Evolutionary conservation across 2,888 invertebrate species (phyloP).

Genomic region (Sinohyriopsis cumingii): DNA sequence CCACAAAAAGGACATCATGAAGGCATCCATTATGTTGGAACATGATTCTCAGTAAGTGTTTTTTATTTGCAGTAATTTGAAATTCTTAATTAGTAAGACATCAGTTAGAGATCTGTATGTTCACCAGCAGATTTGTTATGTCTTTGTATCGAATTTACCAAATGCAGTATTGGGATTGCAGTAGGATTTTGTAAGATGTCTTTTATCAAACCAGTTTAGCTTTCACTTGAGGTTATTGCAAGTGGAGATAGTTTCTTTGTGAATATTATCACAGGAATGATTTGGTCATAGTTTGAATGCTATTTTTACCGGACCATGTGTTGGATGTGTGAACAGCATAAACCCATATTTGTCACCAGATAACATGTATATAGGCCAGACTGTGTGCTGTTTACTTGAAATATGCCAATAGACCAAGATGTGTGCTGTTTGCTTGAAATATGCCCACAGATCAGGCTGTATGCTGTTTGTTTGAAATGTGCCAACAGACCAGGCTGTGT

Average conservation of each 20-base stretch:
- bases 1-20: slow-evolving; percentile 99
- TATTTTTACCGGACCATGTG: too few species aligned
- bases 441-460: too few species aligned
- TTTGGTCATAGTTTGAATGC: background rate
- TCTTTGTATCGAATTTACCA: background rate
- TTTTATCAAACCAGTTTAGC: background rate
- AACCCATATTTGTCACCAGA: too few species aligned
- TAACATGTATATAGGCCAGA: too few species aligned
- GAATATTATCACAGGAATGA: background rate
- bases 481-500: background rate
- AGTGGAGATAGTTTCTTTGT: background rate
- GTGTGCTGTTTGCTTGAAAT: too few species aligned
- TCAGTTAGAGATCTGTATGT: background rate
- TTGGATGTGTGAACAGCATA: too few species aligned
- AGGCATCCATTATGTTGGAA: slow-evolving; percentile 99
- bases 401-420: too few species aligned
- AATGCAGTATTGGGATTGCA: background rate
- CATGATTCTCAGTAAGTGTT: slow-evolving; percentile 80
- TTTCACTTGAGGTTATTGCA: too few species aligned
- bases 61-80: background rate
- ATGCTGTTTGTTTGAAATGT: too few species aligned
- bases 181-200: background rate
- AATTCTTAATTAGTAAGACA: background rate
- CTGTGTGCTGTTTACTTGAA: too few species aligned
- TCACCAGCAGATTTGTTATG: background rate